These are phyloP conservation scores for Seriola quinqueradiata DNA, from an alignment of 2,113 vertebrate genomes.

Conservation along the genomic window DNA sequence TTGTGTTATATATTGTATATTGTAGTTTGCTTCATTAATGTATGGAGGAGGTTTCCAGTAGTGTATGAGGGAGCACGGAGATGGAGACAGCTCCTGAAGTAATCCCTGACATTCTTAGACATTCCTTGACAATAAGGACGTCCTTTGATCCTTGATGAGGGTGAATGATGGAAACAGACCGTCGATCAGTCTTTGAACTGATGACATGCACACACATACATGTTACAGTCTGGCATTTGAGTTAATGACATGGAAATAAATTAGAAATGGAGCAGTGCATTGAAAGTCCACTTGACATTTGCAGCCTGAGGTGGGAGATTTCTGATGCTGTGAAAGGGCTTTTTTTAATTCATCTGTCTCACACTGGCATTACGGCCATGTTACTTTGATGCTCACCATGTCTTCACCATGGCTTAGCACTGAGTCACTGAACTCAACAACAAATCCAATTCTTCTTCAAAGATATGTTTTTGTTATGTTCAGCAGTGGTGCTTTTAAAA, in stretches of 20 bases:
- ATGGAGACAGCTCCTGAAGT: neutral
- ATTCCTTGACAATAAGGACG: neutral
- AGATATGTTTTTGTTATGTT: neutral
- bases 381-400: constrained; percentile 21
- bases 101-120: constrained; percentile 1
- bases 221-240: constrained; percentile 64
- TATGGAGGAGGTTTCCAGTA: no score
- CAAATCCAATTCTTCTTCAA: neutral
- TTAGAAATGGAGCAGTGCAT: constrained; percentile 39
- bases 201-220: constrained; percentile 12
- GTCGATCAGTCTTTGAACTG: neutral
- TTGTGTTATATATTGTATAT: no score
- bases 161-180: constrained; percentile 2
- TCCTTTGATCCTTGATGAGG: constrained; percentile 11
- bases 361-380: neutral
- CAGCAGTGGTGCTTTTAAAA: no score
- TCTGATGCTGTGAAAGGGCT: constrained; percentile 32
- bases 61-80: neutral
- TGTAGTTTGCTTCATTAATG: no score
- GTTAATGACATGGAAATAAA: constrained; percentile 65
- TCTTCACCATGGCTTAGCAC: constrained; percentile 10
- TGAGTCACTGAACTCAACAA: neutral
- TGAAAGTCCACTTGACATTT: constrained; percentile 74
- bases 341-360: neutral
- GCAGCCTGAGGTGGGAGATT: constrained; percentile 32